Percentiles rank a stretch among this genome's conserved stretches.
Conservation (phyloP, 2,888 invertebrate species). For the Ornithoptera priamus region DNA sequence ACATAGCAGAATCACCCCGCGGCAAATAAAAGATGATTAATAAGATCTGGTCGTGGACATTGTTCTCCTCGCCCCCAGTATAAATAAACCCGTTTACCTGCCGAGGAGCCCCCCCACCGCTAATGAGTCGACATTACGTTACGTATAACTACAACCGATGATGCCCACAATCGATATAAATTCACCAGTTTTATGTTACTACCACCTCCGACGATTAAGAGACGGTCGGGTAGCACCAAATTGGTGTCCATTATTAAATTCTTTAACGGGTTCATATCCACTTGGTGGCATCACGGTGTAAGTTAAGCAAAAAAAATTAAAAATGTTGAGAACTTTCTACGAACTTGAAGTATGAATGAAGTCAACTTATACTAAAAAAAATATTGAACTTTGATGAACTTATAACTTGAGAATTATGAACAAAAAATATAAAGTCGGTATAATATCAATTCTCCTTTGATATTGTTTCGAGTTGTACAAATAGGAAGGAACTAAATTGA, state of each 20-base stretch:
- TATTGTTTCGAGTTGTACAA: too few species aligned
- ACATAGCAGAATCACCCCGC: slow-evolving; percentile 47
- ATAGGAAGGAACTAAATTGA: too few species aligned
- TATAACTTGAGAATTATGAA: too few species aligned
- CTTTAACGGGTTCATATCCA: background rate
- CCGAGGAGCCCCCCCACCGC: slow-evolving; percentile 56
- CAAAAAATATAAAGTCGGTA: too few species aligned
- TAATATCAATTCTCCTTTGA: too few species aligned
- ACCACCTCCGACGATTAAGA: slow-evolving; percentile 31
- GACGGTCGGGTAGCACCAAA: background rate
- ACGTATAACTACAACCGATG: slow-evolving; percentile 32
- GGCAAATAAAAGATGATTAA: slow-evolving; percentile 66
- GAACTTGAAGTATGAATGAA: background rate
- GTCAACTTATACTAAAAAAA: too few species aligned
- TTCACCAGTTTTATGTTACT: slow-evolving; percentile 21
- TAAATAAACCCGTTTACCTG: slow-evolving; percentile 66
- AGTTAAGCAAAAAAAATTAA: background rate
- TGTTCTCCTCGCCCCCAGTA: slow-evolving; percentile 58
- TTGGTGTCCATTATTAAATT: background rate
- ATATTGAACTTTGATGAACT: too few species aligned
- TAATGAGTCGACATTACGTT: slow-evolving; percentile 59
- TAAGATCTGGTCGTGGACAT: slow-evolving; percentile 56
- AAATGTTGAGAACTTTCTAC: too few species aligned
- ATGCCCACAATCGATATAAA: slow-evolving; percentile 22
- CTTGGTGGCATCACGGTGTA: background rate